Evolutionary conservation across 2,888 invertebrate species (phyloP), one percentile per base, ranked within the genome.

Genomic region (Dromius quadrimaculatus): DNA sequence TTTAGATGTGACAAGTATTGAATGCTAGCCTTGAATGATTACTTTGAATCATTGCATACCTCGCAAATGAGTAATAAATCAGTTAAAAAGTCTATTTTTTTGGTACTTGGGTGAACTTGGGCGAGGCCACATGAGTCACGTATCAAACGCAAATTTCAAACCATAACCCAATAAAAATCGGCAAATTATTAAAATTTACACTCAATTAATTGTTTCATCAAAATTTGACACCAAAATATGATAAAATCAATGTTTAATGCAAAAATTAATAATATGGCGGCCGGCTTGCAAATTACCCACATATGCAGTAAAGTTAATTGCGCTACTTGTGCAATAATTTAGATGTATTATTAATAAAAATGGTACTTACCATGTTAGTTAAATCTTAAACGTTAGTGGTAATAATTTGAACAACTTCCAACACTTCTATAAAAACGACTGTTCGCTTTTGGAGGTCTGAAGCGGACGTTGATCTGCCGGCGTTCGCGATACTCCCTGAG

Each of bases 401-500:
- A 74, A 76, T 76, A 76, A 75, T 78, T 77, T 76, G 76, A 74
- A 77, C 76, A 77, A 79, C 79, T 78, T 76, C 76, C 78, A 81
- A 77, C 77, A 76, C 80, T 80, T 79, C 75, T 75, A 77, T 77
- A 76, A 76, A 78, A 77, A 77, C 76, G 79, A 82, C 79, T 80
- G 80, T 77, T 75, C 78, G 75, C 73, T 76, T 77, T 74, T 74
- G 76, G 78, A 79, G 79, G 79, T 79, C 79, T 78, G 77, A 76
- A 79, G 81, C 80, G 82, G 82, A 82, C 83, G 82, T 82, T 82
- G 82, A 81, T 82, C 81, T 80, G 76, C 81, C 80, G 81, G 80
- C 76, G 76, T 76, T 70, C 70, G 23, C 75, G 75, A 74, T 63
- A 73, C 50, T 3, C 69, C n/a, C 9, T 75, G 75, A 80, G 81